These are phyloP conservation scores for Adela reaumurella DNA, from an alignment of 2,888 invertebrate species.

Conservation along the genomic window DNA sequence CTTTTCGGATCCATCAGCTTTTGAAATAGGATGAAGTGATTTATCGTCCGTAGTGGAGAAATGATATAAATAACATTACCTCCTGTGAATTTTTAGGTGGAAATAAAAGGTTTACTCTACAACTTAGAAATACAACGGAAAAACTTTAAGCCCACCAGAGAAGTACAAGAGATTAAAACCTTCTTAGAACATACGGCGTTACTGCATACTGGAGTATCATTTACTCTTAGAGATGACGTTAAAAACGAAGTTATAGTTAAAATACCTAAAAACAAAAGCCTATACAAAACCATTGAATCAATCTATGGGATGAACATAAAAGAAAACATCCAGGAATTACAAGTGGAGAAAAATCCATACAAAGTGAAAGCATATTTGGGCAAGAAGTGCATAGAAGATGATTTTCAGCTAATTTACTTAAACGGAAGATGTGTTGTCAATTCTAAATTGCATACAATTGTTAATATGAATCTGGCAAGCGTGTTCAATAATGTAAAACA, in stretches of 20 bases:
- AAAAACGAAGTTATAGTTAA: conserved; percentile 57
- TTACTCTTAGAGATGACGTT: conserved; percentile 66
- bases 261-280: conserved; percentile 52
- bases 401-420: conserved; percentile 61
- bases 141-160: conserved; percentile 43
- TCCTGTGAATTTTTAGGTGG: too few species aligned
- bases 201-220: conserved; percentile 60
- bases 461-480: conserved; percentile 20
- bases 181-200: conserved; percentile 62
- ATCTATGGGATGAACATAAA: conserved; percentile 21
- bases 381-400: conserved; percentile 20
- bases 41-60: too few species aligned
- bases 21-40: too few species aligned
- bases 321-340: conserved; percentile 26
- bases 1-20: too few species aligned
- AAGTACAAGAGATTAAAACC: conserved; percentile 57
- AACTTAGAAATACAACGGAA: conserved; percentile 61
- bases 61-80: too few species aligned
- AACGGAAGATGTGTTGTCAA: conserved; percentile 58
- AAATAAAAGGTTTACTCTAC: conserved; percentile 61
- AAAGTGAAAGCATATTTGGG: conserved; percentile 56
- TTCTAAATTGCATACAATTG: conserved; percentile 32
- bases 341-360: conserved; percentile 34
- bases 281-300: conserved; percentile 45
- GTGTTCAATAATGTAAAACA: too few species aligned